These are phyloP conservation scores for Genyomyrus donnyi DNA, from an alignment of 2,113 vertebrate species.

Conservation along the genomic window DNA sequence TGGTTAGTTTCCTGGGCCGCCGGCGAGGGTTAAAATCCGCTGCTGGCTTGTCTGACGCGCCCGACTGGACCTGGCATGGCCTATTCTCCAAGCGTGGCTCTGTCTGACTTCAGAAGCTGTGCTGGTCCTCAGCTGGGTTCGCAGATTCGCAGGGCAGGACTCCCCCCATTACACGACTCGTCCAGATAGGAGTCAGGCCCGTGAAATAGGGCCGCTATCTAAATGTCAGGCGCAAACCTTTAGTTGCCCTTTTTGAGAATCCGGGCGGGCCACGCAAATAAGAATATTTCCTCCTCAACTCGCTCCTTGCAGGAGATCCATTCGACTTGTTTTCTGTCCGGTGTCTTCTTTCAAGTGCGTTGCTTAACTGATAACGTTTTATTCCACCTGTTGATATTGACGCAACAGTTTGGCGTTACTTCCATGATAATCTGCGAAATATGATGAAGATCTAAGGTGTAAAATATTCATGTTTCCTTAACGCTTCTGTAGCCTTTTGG, in stretches of 20 bases:
- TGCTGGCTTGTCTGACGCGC: background rate
- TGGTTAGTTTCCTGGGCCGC: background rate
- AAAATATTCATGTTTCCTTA: slow-evolving; percentile 10
- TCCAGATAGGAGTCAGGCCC: background rate
- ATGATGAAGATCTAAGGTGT: background rate
- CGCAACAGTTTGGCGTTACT: slow-evolving; percentile 6
- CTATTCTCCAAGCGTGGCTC: background rate
- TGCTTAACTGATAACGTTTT: background rate
- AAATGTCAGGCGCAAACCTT: background rate
- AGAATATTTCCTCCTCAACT: background rate
- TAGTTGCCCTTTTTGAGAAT: background rate
- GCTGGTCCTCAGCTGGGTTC: background rate
- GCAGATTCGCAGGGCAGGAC: background rate
- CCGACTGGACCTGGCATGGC: background rate
- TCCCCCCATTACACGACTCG: background rate
- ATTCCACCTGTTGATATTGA: slow-evolving; percentile 6
- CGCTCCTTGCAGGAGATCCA: background rate
- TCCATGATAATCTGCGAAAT: slow-evolving; percentile 6
- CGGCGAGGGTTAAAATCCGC: background rate
- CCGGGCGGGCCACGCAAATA: too few species aligned
- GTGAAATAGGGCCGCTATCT: background rate
- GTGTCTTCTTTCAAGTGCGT: background rate
- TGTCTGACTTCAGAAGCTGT: background rate
- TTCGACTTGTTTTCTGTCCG: background rate
- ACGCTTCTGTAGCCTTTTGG: background rate